Evolutionary conservation across 2,113 vertebrate genomes (phyloP), one percentile per base, ranked within the genome.

Genomic region (Salvelinus namaycush): DNA sequence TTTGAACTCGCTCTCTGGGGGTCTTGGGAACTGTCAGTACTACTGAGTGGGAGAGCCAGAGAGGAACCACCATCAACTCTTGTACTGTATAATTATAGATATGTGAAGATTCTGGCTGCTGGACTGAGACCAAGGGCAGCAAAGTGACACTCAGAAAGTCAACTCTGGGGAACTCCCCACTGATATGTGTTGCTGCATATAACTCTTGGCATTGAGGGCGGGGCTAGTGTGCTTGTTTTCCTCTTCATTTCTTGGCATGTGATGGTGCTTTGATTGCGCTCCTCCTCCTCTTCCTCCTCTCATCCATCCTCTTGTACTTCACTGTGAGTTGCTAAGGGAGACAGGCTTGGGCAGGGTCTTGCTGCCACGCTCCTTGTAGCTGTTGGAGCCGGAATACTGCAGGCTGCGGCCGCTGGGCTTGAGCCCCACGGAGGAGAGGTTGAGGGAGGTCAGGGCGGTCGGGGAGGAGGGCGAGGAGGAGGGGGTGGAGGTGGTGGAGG

Each of bases 321-420:
- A 87, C 22, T 72, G 73, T 4, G 39, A 70, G 68, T 48, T 69
- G 24, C 74, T 73, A 0, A 57, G 62, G 72, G 75, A 67, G 26
- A 85, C 51, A 29, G 76, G 70, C 79, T 81, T 78, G 44, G 74
- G 76, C 29, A 73, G 76, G 2, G 48, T 57, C 70, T 91, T 73
- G 26, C 72, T 81, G 70, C 39, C 39, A 44, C 73, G 51, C 75
- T 92, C 90, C 89, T 89, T 90, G 88, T 84, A 79, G 84, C 82
- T 81, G 81, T 76, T 82, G 79, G 81, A 26, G 81, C 31, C 20
- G 67, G 83, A 71, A 78, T 71, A 73, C 83, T 90, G 78, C 24
- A 89, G 81, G 89, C 91, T 91, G 77, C 73, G 76, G 80, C 77
- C 79, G 68, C 84, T 79, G 76, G 78, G 88, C 83, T 92, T 94